These are phyloP conservation scores for Lycaon pictus DNA, from an alignment of 2,113 vertebrate genomes.

Conservation along the genomic window DNA sequence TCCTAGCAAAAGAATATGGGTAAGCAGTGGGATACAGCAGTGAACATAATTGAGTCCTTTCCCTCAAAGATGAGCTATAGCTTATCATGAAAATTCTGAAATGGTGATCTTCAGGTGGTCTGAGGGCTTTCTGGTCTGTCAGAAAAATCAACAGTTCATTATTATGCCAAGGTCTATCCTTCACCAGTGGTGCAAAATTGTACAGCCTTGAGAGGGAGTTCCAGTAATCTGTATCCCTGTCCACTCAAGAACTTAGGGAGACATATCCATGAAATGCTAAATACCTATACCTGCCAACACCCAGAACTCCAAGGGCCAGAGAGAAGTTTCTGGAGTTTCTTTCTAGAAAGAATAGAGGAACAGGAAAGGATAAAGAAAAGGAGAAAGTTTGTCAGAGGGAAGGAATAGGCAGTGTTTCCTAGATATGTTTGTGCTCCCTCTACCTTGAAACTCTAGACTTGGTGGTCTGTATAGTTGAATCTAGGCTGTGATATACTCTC, in stretches of 20 bases:
- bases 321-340: conserved; percentile 26
- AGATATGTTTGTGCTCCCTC: background rate
- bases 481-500: background rate
- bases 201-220: background rate
- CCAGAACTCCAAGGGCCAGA: background rate
- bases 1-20: background rate
- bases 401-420: background rate
- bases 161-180: background rate
- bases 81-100: background rate
- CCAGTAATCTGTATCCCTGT: background rate
- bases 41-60: background rate
- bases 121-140: background rate
- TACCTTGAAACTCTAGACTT: background rate
- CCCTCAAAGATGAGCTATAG: background rate
- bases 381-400: background rate
- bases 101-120: background rate
- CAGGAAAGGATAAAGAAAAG: background rate
- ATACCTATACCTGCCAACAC: background rate
- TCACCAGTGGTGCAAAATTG: background rate
- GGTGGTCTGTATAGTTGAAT: background rate
- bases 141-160: conserved; percentile 20
- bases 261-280: background rate
- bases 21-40: background rate
- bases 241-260: background rate
- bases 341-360: conserved; percentile 31